phyloP scores from a whole-genome alignment of 2,797 vertebrate species.

The Falco peregrinus region DNA sequence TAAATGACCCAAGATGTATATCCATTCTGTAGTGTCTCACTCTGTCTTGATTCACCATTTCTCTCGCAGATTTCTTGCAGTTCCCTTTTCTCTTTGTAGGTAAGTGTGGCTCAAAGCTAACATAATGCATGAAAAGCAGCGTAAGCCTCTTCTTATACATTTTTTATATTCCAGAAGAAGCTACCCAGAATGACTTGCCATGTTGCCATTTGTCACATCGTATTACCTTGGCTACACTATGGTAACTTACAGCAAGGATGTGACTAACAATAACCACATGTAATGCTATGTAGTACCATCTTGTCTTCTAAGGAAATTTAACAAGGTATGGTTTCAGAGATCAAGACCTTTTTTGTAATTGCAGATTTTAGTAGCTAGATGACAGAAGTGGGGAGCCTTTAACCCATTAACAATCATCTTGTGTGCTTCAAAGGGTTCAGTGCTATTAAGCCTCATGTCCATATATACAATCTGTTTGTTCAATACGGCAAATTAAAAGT shows the following conservation, averaged over 20 bases:
- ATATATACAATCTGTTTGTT: background rate
- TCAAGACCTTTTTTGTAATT: slow-evolving; percentile 68
- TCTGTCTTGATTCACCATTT: background rate
- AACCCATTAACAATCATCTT: slow-evolving; percentile 34
- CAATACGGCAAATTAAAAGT: slow-evolving; percentile 30
- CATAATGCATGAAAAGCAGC: slow-evolving; percentile 44
- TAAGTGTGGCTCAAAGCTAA: background rate
- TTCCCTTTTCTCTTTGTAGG: background rate
- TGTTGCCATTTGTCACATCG: slow-evolving; percentile 73
- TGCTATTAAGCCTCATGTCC: background rate
- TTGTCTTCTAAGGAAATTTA: slow-evolving; percentile 74
- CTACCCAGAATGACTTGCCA: slow-evolving; percentile 55
- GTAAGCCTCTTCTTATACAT: background rate
- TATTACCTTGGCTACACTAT: slow-evolving; percentile 70
- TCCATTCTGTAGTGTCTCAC: background rate
- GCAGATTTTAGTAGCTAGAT: slow-evolving; percentile 47
- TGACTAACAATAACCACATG: slow-evolving; percentile 80
- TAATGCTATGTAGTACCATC: slow-evolving; percentile 49
- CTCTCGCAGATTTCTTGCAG: background rate
- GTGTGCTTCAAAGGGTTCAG: slow-evolving; percentile 47
- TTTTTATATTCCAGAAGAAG: slow-evolving; percentile 30
- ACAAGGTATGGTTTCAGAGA: slow-evolving; percentile 73
- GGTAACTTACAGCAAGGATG: slow-evolving; percentile 76
- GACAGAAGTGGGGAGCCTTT: slow-evolving; percentile 38
- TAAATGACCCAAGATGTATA: background rate